Conservation (phyloP, 2,113 vertebrate species). For the Archilochus colubris region DNA sequence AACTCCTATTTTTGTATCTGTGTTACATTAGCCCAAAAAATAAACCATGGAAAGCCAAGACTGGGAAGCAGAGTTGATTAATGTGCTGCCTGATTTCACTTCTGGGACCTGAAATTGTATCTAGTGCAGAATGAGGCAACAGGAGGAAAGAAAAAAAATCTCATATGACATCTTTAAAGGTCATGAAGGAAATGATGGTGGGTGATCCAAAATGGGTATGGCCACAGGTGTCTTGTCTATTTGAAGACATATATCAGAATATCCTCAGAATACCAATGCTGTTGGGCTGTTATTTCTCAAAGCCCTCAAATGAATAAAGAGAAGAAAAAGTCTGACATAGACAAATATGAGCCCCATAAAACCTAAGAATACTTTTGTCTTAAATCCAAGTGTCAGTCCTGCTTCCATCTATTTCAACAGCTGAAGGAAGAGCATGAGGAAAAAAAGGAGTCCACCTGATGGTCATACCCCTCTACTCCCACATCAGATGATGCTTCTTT, state of each 20-base stretch:
- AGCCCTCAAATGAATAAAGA: background rate
- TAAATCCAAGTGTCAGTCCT: background rate
- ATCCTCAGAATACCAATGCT: background rate
- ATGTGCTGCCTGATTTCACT: constrained; percentile 70
- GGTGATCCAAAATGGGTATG: background rate
- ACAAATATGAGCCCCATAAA: background rate
- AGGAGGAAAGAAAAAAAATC: background rate
- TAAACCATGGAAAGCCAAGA: constrained; percentile 16
- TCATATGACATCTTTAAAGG: constrained; percentile 67
- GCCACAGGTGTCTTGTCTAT: constrained; percentile 27
- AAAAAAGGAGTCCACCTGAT: background rate
- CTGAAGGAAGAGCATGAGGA: background rate
- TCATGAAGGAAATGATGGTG: constrained; percentile 54
- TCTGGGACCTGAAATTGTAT: constrained; percentile 62
- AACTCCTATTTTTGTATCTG: constrained; percentile 1
- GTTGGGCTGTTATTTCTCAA: background rate
- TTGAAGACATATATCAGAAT: constrained; percentile 10
- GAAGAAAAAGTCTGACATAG: background rate
- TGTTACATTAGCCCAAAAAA: constrained; percentile 45
- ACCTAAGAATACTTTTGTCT: background rate
- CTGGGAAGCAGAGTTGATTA: constrained; percentile 56
- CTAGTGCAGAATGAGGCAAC: constrained; percentile 46
- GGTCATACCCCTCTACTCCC: background rate
- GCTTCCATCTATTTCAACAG: background rate
- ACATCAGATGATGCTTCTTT: background rate